Base-by-base conservation (phyloP, 2,888 invertebrate species). In the Caenorhabditis panamensis region DNA sequence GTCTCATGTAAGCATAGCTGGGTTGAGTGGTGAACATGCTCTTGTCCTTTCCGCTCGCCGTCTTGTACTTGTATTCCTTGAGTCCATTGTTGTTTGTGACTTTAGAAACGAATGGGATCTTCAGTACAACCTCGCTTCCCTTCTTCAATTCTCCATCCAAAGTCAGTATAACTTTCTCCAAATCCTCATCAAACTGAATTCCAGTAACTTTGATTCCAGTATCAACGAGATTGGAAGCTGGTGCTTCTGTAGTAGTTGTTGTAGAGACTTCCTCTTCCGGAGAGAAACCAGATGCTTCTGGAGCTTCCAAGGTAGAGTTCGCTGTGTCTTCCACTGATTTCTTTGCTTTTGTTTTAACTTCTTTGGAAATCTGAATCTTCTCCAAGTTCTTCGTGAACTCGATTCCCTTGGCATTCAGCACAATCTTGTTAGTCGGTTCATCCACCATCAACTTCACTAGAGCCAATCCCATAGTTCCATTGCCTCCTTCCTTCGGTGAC, bases 161-260 rank as follows among this genome's bases (percentile, higher is more conserved):
- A 9, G 79, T 69, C 62, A 88, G 78, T 41, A 83, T 80, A 13
- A 84, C 85, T 72, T 89, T 85, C 54, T 88, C 86, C 24, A 88
- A 79, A 24, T 80, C 82, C 58, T 88, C 87, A 51, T 86, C 84
- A 16, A 80, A 63, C 16, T 62, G 68, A 0, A 88, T 61, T 20
- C 56, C 54, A 2, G 36, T 81, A 2, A 78, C 77, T 41, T 73
- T 58, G 22, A 82, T 59, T 59, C 82, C 82, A 37, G 80, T 47
- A 9, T 80, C 75, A 9, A 72, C 56, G 0, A 79, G n/a, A 18
- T 47, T 16, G 2, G 71, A 61, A 8, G 51, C 49, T 22, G 72
- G 66, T 13, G 66, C 67, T 24, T 51, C 22, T 31, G 77, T 64
- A 9, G 68, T 56, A 8, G 64, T 47, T 9, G 69, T 62, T 47